Base-by-base conservation (phyloP, 2,797 vertebrate species). In the Xiphorhynchus erythropygius region DNA sequence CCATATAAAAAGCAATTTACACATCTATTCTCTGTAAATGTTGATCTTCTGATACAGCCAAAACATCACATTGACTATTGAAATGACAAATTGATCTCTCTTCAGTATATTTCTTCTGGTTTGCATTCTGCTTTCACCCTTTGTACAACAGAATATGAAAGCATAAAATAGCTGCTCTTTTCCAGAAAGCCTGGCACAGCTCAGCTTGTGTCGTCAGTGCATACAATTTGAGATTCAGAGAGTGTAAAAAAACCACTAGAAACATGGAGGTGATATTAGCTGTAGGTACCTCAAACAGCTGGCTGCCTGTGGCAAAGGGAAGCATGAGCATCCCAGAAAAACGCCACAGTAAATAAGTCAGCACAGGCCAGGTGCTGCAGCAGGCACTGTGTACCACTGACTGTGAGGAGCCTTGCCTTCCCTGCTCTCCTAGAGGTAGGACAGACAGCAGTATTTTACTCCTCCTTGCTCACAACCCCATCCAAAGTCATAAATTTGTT, bases 21-120 rank as follows among this genome's bases (percentile, higher is more conserved):
- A 78, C 76, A 75, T 84, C 52, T 94, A 47, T 88, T 91, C 65
- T 91, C 55, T 76, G 57, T 91, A 93, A 84, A 85, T 49, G 68
- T 46, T 92, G 84, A 83, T 95, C 59, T 94, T 95, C 70, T 84
- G 62, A 86, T 78, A 69, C 13, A 86, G 73, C 73, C 85, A 81
- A 78, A 91, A 69, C 69, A 84, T 77, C 75, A 70, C 75, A 57
- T 3, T 85, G 78, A 71, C 84, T 83, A 18, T 64, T 80, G 83
- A 87, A 92, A 85, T 70, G 30, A 74, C 57, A 86, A 76, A 88
- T 46, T 84, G 50, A 22, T 73, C 24, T 44, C 46, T 86, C 21
- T 86, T 47, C n/a, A 39, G 33, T 74, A 11, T 87, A 56, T 85
- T 74, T 94, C 69, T 86, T 86, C 53, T 0, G 6, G 64, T 93